Conservation (phyloP, 2,888 invertebrate genomes). For the Leptinotarsa peninsularis region DNA sequence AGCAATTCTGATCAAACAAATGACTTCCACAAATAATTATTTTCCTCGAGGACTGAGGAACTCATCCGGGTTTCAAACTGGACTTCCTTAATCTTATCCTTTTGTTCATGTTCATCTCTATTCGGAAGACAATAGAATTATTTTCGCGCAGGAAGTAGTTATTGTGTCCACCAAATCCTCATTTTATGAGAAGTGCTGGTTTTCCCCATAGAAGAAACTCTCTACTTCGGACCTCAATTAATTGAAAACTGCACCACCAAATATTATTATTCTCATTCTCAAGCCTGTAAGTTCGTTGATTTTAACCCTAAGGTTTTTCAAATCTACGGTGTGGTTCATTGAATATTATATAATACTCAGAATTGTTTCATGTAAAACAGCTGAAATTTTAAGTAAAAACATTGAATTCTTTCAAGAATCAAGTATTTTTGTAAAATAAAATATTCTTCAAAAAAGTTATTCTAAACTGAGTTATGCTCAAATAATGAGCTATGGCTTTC, state of each 20-base stretch:
- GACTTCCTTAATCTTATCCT: conserved; percentile 59
- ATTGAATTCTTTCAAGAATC: too few relatives aligned
- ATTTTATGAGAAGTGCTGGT: neutral
- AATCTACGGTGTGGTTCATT: too few relatives aligned
- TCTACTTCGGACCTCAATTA: neutral
- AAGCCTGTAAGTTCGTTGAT: too few relatives aligned
- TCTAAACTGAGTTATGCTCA: too few relatives aligned
- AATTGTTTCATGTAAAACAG: too few relatives aligned
- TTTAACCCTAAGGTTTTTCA: too few relatives aligned
- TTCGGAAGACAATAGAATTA: conserved; percentile 52
- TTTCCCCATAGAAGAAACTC: neutral
- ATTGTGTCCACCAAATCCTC: conserved; percentile 10
- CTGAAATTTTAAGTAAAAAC: too few relatives aligned
- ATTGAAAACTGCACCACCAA: neutral
- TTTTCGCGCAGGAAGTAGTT: conserved; percentile 33
- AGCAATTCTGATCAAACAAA: neutral
- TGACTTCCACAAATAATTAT: neutral
- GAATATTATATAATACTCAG: too few relatives aligned
- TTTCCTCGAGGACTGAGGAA: conserved; percentile 2
- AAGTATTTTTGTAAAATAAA: too few relatives aligned
- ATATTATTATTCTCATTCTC: neutral
- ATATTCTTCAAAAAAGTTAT: too few relatives aligned
- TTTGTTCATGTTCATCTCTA: conserved; percentile 50
- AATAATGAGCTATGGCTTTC: too few relatives aligned
- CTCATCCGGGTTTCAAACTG: conserved; percentile 52